These are phyloP conservation scores for Bufotes viridis DNA, from an alignment of 2,797 vertebrate species.

Conservation along the genomic window DNA sequence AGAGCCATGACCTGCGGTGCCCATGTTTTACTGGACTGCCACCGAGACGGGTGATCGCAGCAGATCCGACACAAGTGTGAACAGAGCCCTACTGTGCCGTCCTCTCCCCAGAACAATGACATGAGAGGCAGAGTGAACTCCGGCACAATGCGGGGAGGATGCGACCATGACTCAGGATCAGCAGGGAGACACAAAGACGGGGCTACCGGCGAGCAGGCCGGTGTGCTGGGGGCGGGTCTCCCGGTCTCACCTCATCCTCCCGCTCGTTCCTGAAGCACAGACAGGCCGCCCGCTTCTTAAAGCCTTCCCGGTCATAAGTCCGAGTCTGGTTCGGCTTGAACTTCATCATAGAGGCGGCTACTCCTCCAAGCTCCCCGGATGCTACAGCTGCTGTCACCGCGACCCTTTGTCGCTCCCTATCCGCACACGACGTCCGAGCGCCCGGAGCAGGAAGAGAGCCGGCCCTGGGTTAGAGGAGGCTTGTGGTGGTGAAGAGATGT, in stretches of 20 bases:
- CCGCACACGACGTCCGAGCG: slow-evolving; percentile 64
- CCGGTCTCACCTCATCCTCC: slow-evolving; percentile 88
- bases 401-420: slow-evolving; percentile 36
- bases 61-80: not conserved
- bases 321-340: slow-evolving; percentile 96
- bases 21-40: too few species aligned
- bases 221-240: slow-evolving; percentile 38
- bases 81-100: not conserved
- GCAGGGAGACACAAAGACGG: not conserved
- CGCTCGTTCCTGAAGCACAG: slow-evolving; percentile 88
- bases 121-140: too few species aligned
- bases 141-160: not conserved
- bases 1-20: too few species aligned
- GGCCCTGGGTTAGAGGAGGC: slow-evolving; percentile 21
- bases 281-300: slow-evolving; percentile 92
- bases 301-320: slow-evolving; percentile 94
- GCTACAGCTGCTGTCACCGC: slow-evolving; percentile 60
- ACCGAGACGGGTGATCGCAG: too few species aligned
- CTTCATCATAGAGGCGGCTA: slow-evolving; percentile 87
- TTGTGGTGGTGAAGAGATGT: not conserved
- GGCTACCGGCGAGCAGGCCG: slow-evolving; percentile 6
- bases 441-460: slow-evolving; percentile 23
- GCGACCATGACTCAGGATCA: not conserved
- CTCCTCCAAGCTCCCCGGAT: not conserved
- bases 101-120: too few species aligned